Evolutionary conservation across 2,888 invertebrate genomes (phyloP), one percentile per base, ranked within the genome.

Genomic region (Microplitis deprimator): DNA sequence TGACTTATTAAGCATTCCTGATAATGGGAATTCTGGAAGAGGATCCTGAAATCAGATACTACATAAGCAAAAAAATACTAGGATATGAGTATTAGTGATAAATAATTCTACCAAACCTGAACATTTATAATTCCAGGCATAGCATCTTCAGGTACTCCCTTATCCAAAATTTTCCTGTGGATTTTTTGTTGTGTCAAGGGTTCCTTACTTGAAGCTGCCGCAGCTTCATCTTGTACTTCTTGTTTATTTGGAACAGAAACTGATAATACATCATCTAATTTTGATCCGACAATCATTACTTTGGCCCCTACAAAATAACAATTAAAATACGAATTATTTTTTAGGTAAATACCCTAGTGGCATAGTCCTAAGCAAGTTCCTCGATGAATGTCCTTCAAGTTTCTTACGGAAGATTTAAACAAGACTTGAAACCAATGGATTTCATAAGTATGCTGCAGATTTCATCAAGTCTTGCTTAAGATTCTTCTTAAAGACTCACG

Each of bases 251-350:
- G 94, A 85, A 94, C 93, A 79, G 95, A 95, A 75, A 97, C 94
- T 82, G 95, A 94, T 60, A 97, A 90, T 75, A 97, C 95, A 87
- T 97, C 97, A 89, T 94, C 95, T 90, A 97, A 92, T 85, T 96
- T 96, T 60, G 96, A 96, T 74, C 97, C 97, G 78, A 97, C 95
- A 81, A 97, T 93, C 96, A 97, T 96, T 73, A 97, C 93, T 92
- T 97, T 97, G 81, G 95, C 94, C 83, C 95, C 89, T 86, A 69
- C 5, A 72, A 17, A 68, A 73, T 75, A 59, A 41, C 68, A 17
- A 29, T 68, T 20, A 17, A 40, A 70, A 77, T 65, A 13, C 0
- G 0, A 6, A 50, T 41, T 6, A 50, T 8, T 1, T 29, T 29
- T 29, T 29, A 29, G 29, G 3, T 29, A 29, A 29, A 29, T 29